phyloP scores from a whole-genome alignment of 2,888 invertebrate genomes.

The Ophion obscuratus region DNA sequence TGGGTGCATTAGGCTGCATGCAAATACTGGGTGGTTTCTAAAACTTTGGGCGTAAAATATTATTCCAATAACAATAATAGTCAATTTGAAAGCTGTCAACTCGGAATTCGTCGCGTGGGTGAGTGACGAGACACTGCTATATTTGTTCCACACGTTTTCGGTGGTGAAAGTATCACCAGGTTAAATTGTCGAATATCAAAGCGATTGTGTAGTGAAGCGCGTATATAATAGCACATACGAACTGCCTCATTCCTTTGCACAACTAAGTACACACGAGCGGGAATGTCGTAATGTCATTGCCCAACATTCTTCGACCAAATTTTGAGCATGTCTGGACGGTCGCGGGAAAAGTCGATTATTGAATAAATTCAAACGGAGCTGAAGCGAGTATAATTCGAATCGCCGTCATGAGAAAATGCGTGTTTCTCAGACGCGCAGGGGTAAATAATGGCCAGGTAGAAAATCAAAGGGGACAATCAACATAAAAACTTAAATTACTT shows the following conservation, averaged over 20 bases:
- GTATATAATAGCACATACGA: neutral
- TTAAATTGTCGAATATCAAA: slow-evolving; percentile 13
- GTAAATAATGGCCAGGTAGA: too few species aligned
- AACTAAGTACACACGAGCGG: slow-evolving; percentile 28
- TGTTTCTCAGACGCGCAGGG: too few species aligned
- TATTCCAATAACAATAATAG: too few species aligned
- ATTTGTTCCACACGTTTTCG: neutral
- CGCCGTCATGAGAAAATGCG: too few species aligned
- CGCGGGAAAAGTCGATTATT: neutral
- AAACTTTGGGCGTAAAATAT: too few species aligned
- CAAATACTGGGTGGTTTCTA: too few species aligned
- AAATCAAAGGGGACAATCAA: too few species aligned
- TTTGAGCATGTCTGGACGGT: too few species aligned
- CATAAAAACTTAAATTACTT: too few species aligned
- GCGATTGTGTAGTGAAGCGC: neutral
- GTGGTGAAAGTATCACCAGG: neutral
- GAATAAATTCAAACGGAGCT: neutral
- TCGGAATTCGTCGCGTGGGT: neutral
- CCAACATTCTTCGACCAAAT: slow-evolving; percentile 7
- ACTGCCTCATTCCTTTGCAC: slow-evolving; percentile 22
- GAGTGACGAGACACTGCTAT: neutral
- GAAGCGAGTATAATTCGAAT: neutral
- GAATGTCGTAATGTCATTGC: slow-evolving; percentile 26
- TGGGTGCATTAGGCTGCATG: too few species aligned
- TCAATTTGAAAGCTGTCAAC: neutral